Percentiles rank a stretch among this genome's conserved stretches.
Evolutionary conservation across 2,888 invertebrate genomes (phyloP).

Genomic region (Leptopilina drosophilae): DNA sequence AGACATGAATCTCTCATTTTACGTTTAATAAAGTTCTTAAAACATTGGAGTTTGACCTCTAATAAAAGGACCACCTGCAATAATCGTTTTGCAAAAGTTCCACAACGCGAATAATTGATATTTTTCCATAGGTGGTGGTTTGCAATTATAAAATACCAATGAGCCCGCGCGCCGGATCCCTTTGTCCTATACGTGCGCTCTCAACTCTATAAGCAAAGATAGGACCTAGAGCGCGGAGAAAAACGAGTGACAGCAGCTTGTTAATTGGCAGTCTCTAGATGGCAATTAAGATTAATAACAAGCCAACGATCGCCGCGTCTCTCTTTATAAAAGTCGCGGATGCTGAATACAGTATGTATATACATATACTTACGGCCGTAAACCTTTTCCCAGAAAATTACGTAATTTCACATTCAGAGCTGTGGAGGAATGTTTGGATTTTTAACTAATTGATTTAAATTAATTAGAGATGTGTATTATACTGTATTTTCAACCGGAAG

Average conservation of each 20-base stretch:
- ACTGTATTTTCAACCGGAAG: conserved; percentile 7
- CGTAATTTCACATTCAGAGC: conserved; percentile 35
- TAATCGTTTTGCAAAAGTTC: conserved; percentile 13
- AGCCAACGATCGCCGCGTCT: conserved; percentile 65
- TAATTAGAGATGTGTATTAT: neutral
- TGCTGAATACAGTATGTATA: neutral
- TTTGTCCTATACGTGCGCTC: conserved; percentile 43
- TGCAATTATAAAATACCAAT: conserved; percentile 68
- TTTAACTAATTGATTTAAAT: conserved; percentile 31
- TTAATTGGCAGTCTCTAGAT: conserved; percentile 74
- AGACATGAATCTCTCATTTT: conserved; percentile 26
- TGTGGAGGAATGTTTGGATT: conserved; percentile 16
- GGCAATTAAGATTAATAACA: conserved; percentile 76
- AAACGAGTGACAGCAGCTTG: conserved; percentile 73
- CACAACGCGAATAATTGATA: conserved; percentile 27
- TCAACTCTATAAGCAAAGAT: neutral
- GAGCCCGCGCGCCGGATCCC: conserved; percentile 48
- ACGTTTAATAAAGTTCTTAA: conserved; percentile 32
- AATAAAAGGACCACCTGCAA: conserved; percentile 37
- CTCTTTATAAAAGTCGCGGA: neutral
- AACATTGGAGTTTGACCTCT: conserved; percentile 23
- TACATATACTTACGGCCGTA: neutral
- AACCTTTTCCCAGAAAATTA: conserved; percentile 38
- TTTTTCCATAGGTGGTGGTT: conserved; percentile 30
- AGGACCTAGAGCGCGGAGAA: conserved; percentile 60